Evolutionary conservation across 2,888 invertebrate species (phyloP).

Genomic region (Augochlorella aurata): DNA sequence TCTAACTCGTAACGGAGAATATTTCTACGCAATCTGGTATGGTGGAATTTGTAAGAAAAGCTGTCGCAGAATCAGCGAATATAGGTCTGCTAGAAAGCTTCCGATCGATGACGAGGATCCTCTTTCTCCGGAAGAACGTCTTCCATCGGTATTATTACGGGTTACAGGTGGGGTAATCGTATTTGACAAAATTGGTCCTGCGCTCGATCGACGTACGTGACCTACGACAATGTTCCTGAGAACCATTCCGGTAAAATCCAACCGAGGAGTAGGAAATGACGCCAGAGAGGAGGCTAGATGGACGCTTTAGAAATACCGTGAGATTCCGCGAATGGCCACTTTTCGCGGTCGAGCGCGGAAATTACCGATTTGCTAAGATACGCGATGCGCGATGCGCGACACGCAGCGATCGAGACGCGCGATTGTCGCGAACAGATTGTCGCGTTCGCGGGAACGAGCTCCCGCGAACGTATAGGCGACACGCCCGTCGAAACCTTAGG

Average conservation of each 20-base stretch:
- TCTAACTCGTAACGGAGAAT: too few species aligned
- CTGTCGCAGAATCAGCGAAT: too few species aligned
- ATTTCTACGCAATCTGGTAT: too few species aligned
- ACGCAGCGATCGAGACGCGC: slow-evolving; percentile 23
- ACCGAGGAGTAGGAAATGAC: slow-evolving; percentile 43
- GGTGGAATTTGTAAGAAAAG: too few species aligned
- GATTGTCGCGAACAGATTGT: slow-evolving; percentile 41
- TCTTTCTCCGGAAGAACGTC: slow-evolving; percentile 6
- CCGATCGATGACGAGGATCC: slow-evolving; percentile 1
- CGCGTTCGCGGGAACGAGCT: neutral
- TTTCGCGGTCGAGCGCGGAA: slow-evolving; percentile 36
- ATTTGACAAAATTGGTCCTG: slow-evolving; percentile 47
- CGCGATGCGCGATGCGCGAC: neutral
- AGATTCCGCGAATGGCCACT: slow-evolving; percentile 46
- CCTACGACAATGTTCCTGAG: slow-evolving; percentile 32
- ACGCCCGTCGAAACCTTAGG: neutral
- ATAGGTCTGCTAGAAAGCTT: too few species aligned
- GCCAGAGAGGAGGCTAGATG: slow-evolving; percentile 34
- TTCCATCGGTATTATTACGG: slow-evolving; percentile 22
- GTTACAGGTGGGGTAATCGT: slow-evolving; percentile 27
- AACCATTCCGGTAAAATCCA: slow-evolving; percentile 28
- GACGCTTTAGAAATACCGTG: slow-evolving; percentile 29
- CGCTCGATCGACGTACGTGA: slow-evolving; percentile 41
- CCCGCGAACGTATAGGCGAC: neutral
- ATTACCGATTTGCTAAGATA: slow-evolving; percentile 30